phyloP scores from a whole-genome alignment of 2,888 invertebrate species.

The Apodemia zela region DNA sequence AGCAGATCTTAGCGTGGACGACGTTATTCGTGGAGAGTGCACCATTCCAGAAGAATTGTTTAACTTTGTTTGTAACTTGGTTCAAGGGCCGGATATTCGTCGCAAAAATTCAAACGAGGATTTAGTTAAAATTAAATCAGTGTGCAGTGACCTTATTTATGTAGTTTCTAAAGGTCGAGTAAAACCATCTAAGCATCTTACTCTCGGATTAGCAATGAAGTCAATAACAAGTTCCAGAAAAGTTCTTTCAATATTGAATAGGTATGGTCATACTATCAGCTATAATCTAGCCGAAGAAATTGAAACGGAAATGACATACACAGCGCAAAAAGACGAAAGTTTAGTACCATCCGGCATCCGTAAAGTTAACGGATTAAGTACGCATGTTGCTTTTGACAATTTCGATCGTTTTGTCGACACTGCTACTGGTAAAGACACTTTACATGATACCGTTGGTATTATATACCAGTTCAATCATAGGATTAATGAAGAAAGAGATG shows the following conservation, averaged over 20 bases:
- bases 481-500: not conserved
- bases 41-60: conserved; percentile 10
- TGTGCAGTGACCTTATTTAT: conserved; percentile 9
- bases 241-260: conserved; percentile 3
- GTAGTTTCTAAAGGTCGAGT: conserved; percentile 3
- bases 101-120: conserved; percentile 11
- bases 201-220: conserved; percentile 5
- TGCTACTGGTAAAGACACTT: conserved; percentile 25
- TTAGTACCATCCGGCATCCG: conserved; percentile 2
- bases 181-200: conserved; percentile 5
- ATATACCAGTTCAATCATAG: conserved; percentile 5
- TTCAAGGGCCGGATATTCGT: conserved; percentile 7
- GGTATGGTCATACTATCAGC: not conserved
- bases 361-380: conserved; percentile 4
- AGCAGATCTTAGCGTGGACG: conserved; percentile 31
- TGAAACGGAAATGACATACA: not conserved
- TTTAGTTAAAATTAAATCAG: conserved; percentile 1
- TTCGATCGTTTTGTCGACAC: conserved; percentile 36
- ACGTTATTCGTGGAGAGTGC: conserved; percentile 24
- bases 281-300: conserved; percentile 1
- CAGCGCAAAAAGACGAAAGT: conserved; percentile 2
- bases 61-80: conserved; percentile 12
- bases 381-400: conserved; percentile 18
- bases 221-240: conserved; percentile 3
- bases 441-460: conserved; percentile 5